Conservation (phyloP, 2,797 vertebrate species). For the Darevskia nairensis region DNA sequence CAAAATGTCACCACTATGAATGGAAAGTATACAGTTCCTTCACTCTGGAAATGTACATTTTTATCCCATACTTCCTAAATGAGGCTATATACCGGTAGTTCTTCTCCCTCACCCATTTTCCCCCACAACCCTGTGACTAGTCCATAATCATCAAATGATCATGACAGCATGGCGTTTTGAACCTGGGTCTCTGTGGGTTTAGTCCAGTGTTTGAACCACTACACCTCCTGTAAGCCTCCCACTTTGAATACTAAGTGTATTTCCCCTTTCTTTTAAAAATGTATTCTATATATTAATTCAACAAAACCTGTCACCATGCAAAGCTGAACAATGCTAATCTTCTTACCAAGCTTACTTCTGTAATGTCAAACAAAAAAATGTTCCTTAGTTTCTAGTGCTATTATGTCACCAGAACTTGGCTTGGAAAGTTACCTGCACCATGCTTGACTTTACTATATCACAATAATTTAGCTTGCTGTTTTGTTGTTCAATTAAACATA, state of each 20-base stretch:
- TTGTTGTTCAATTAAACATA: background rate
- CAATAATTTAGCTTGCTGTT: background rate
- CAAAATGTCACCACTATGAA: background rate
- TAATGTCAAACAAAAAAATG: no score
- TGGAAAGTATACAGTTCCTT: background rate
- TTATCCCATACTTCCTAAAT: background rate
- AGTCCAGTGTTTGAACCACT: background rate
- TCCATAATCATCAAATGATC: background rate
- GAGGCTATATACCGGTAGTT: background rate
- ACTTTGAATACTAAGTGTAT: background rate
- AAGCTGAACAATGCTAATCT: background rate
- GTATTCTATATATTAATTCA: background rate
- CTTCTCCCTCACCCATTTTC: background rate
- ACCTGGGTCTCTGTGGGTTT: background rate
- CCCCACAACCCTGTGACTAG: background rate
- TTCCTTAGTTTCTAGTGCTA: background rate
- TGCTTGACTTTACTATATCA: background rate
- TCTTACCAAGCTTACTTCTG: background rate
- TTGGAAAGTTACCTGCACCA: background rate
- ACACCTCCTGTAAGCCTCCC: background rate
- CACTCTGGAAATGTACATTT: background rate
- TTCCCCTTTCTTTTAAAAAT: background rate
- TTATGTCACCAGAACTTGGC: background rate
- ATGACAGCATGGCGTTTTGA: background rate
- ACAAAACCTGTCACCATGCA: background rate